Base-by-base conservation (phyloP, 2,888 invertebrate genomes). In the Philereme vetulata region DNA sequence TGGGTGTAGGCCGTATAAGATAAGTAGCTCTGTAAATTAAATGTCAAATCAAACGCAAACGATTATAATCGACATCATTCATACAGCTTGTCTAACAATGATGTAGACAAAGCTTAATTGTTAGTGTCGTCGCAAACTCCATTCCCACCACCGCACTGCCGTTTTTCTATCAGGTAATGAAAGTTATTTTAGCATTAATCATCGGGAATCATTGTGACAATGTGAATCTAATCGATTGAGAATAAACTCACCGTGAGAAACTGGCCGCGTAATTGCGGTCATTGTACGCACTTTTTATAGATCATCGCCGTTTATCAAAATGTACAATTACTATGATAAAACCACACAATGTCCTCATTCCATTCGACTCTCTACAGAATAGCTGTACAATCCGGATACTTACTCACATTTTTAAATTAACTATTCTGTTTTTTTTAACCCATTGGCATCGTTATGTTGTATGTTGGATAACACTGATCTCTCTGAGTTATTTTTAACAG, bases 101-200 rank as follows among this genome's bases (percentile, higher is more conserved):
- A 42, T 44, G 49, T 49, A 44, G 34, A 51, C 40, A 38, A 8
- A 46, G 40, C 51, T 46, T 50, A 7, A 36, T 36, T 36, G 3
- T 6, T 35, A 55, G 8, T 43, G 45, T 44, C 40, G n/a, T 49
- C 38, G 21, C 42, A 42, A 21, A 35, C 32, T 47, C 7, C 9
- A 55, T 72, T 74, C 74, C 58, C 74, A 72, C 62, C 57, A 51
- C 33, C 5, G 50, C 58, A 62, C 55, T 51, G 62, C 60, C 53
- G 44, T 59, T 62, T 61, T 72, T 74, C 67, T 58, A 62, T 64
- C 60, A 60, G 64, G 66, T 60, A 74, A 76, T 73, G 80, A 79
- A 80, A 79, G 80, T 74, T 72, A 79, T 74, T 74, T 72, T 70
- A 63, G 67, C 36, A 48, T 47, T 21, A 52, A 36, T 51, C 9